Conservation (phyloP, 2,888 invertebrate genomes). For the Anarsia innoxiella region DNA sequence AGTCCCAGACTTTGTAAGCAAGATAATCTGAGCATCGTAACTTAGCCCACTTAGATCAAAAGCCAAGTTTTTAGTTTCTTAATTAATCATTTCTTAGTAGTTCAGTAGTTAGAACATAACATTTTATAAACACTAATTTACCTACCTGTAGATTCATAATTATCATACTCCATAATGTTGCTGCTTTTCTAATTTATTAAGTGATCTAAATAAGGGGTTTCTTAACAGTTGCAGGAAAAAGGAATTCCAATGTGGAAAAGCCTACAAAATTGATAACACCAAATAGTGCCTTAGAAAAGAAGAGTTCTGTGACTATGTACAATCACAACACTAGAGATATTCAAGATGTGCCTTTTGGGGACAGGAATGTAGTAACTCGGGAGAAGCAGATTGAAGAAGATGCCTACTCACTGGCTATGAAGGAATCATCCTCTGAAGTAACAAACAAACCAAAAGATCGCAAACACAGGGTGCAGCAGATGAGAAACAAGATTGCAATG, state of each 20-base stretch:
- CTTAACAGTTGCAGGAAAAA: constrained; percentile 31
- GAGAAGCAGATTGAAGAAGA: constrained; percentile 44
- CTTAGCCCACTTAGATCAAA: too few species aligned
- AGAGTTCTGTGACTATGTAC: constrained; percentile 49
- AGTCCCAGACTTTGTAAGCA: constrained; percentile 30
- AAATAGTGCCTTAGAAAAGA: constrained; percentile 27
- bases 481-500: constrained; percentile 52
- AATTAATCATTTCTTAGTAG: too few species aligned
- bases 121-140: too few species aligned
- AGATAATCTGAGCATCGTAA: too few species aligned
- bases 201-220: too few species aligned
- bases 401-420: constrained; percentile 56
- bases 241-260: constrained; percentile 24
- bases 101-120: too few species aligned
- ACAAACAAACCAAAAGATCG: constrained; percentile 28
- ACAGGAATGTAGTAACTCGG: constrained; percentile 39
- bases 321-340: constrained; percentile 53
- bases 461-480: constrained; percentile 37
- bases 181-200: too few species aligned
- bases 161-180: too few species aligned
- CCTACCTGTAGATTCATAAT: too few species aligned
- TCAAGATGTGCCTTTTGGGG: constrained; percentile 33
- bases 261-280: constrained; percentile 9
- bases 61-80: too few species aligned
- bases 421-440: constrained; percentile 29